Conservation (phyloP, 2,797 vertebrate species). For the Chanos chanos region DNA sequence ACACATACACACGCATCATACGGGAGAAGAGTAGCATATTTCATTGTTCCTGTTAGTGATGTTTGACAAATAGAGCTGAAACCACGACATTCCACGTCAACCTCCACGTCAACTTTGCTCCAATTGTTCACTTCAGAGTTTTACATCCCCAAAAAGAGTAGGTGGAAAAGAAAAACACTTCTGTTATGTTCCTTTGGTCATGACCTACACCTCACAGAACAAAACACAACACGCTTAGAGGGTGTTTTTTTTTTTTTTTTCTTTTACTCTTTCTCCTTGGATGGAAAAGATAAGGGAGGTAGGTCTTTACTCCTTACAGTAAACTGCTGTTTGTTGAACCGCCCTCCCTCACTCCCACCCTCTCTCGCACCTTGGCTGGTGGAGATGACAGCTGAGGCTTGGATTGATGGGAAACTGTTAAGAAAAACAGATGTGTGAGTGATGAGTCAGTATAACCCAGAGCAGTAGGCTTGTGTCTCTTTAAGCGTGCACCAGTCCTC, state of each 20-base stretch:
- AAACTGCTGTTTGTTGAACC: conserved; percentile 48
- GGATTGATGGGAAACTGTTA: conserved; percentile 66
- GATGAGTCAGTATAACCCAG: conserved; percentile 57
- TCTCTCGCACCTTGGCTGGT: conserved; percentile 45
- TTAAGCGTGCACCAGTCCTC: conserved; percentile 38
- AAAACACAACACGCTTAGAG: conserved; percentile 9
- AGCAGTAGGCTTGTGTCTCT: conserved; percentile 49
- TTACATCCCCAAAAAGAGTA: not conserved
- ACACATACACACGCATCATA: conserved; percentile 11
- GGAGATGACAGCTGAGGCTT: conserved; percentile 61
- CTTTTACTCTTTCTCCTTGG: conserved; percentile 36
- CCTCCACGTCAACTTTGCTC: not conserved
- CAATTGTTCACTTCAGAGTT: not conserved
- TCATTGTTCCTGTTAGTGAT: too few species aligned
- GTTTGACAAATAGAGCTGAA: too few species aligned
- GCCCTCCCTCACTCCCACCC: too few species aligned
- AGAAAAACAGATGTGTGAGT: conserved; percentile 65
- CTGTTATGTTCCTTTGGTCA: conserved; percentile 43
- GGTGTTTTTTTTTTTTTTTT: too few species aligned
- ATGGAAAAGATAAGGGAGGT: conserved; percentile 5
- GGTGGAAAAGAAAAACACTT: not conserved
- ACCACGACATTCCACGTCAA: too few species aligned
- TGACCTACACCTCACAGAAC: conserved; percentile 46
- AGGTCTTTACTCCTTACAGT: conserved; percentile 56
- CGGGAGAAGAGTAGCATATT: too few species aligned